phyloP scores from a whole-genome alignment of 2,888 invertebrate species.

The Macaria liturata region DNA sequence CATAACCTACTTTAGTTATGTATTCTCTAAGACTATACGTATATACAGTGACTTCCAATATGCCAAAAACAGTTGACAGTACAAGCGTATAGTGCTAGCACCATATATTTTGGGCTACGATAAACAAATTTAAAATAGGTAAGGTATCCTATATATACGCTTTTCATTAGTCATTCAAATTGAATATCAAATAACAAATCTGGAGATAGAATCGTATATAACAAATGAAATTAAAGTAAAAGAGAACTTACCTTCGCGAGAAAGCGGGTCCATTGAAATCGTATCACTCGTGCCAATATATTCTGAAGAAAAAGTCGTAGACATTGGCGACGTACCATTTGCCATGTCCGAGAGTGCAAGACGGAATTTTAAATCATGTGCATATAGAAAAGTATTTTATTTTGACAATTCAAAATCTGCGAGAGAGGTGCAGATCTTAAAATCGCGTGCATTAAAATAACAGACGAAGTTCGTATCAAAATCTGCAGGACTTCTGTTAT shows the following conservation, averaged over 20 bases:
- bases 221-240: conserved; percentile 46
- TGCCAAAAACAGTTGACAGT: background rate
- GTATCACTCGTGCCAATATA: conserved; percentile 66
- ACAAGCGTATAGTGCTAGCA: conserved; percentile 16
- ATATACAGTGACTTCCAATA: background rate
- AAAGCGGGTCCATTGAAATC: conserved; percentile 47
- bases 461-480: conserved; percentile 19
- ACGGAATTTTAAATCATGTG: conserved; percentile 50
- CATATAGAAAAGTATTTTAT: conserved; percentile 40
- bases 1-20: no score
- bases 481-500: conserved; percentile 12
- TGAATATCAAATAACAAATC: conserved; percentile 25
- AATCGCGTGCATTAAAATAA: conserved; percentile 17
- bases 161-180: conserved; percentile 24
- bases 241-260: conserved; percentile 66
- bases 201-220: conserved; percentile 23
- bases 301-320: conserved; percentile 62
- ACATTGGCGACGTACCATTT: conserved; percentile 62
- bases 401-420: conserved; percentile 20
- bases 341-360: conserved; percentile 63
- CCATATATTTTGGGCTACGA: conserved; percentile 11
- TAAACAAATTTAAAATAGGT: conserved; percentile 8
- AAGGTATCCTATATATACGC: conserved; percentile 16
- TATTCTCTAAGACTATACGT: no score
- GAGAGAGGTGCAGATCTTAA: conserved; percentile 6